These are phyloP conservation scores for Stegana nigrithorax DNA, from an alignment of 2,888 invertebrate genomes.

Conservation along the genomic window DNA sequence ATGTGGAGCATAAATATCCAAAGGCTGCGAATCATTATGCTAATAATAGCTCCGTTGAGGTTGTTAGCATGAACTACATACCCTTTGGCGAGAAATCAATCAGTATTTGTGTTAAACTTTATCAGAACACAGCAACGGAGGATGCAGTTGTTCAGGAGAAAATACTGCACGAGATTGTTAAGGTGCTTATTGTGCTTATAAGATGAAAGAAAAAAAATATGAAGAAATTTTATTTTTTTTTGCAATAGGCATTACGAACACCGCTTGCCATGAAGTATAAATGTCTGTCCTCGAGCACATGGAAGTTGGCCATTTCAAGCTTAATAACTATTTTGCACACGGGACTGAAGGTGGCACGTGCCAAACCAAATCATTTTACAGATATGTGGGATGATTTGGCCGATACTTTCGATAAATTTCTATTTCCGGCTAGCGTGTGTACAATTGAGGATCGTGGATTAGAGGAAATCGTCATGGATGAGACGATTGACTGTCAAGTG, in stretches of 20 bases:
- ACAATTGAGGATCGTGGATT: constrained; percentile 72
- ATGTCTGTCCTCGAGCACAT: constrained; percentile 82
- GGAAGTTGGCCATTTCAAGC: constrained; percentile 85
- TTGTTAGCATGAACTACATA: constrained; percentile 84
- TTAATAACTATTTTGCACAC: constrained; percentile 82
- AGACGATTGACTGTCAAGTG: constrained; percentile 85
- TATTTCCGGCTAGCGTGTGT: constrained; percentile 80
- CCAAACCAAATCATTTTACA: constrained; percentile 78
- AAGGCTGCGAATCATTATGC: constrained; percentile 64
- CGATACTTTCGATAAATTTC: constrained; percentile 87
- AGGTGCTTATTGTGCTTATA: constrained; percentile 50
- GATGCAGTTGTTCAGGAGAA: constrained; percentile 78
- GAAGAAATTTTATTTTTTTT: neutral
- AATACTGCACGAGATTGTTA: constrained; percentile 77
- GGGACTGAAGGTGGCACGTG: constrained; percentile 88
- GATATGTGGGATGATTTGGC: constrained; percentile 90
- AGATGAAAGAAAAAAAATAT: no score
- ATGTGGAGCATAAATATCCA: constrained; percentile 70
- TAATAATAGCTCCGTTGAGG: constrained; percentile 73
- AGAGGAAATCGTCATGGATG: constrained; percentile 75
- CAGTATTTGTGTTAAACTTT: constrained; percentile 79
- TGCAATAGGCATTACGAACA: constrained; percentile 73
- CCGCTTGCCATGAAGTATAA: constrained; percentile 84
- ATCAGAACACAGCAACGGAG: constrained; percentile 79
- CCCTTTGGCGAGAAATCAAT: constrained; percentile 87